Conservation (phyloP, 2,888 invertebrate species). For the Ctenicera cuprea region DNA sequence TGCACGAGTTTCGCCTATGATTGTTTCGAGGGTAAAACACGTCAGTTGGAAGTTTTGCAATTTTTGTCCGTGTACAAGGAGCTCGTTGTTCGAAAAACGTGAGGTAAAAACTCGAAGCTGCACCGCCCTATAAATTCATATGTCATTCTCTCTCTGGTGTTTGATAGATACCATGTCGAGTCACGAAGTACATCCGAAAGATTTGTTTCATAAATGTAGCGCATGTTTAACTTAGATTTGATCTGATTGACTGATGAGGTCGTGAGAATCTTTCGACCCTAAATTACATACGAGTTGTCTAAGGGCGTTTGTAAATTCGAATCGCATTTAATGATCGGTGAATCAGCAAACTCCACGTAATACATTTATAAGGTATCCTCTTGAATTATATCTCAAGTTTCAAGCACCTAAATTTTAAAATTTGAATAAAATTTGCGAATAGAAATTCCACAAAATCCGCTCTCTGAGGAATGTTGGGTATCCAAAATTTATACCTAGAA, state of each 20-base stretch:
- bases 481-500: too few species aligned
- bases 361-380: too few species aligned
- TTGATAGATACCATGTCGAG: conserved; percentile 57
- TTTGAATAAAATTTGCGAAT: too few species aligned
- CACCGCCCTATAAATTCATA: conserved; percentile 46
- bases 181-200: conserved; percentile 55
- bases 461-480: too few species aligned
- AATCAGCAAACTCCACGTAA: conserved; percentile 28
- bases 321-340: conserved; percentile 34
- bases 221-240: conserved; percentile 61
- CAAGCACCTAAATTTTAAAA: too few species aligned
- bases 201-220: conserved; percentile 62
- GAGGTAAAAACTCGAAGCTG: conserved; percentile 31
- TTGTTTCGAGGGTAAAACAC: neutral
- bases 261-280: conserved; percentile 61
- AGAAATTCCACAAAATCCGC: too few species aligned
- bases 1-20: conserved; percentile 21
- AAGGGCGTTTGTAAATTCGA: conserved; percentile 44
- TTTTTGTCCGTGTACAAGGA: conserved; percentile 21
- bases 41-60: conserved; percentile 7
- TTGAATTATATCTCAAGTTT: too few species aligned
- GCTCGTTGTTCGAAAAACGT: conserved; percentile 36
- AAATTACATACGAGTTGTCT: conserved; percentile 36
- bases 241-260: conserved; percentile 66
- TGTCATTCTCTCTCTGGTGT: conserved; percentile 50